Evolutionary conservation across 2,888 invertebrate species (phyloP).

Genomic region (Helobdella robusta): DNA sequence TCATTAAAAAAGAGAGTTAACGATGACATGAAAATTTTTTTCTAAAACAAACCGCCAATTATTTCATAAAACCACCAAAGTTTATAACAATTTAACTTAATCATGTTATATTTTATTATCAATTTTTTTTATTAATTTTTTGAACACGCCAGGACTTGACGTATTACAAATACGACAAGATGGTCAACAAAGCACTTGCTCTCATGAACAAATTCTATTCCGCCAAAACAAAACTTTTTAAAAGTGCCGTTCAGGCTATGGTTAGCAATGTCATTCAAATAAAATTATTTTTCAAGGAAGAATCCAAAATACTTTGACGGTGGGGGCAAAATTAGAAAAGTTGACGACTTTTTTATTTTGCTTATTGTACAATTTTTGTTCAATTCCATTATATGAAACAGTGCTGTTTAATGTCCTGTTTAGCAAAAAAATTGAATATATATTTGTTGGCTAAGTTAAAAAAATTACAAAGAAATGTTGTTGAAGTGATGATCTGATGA

Average conservation of each 20-base stretch:
- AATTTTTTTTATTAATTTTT: neutral
- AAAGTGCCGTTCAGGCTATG: slow-evolving; percentile 39
- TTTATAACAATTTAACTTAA: neutral
- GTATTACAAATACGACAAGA: slow-evolving; percentile 38
- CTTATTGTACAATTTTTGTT: too few relatives aligned
- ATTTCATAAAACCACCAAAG: neutral
- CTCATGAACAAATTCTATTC: slow-evolving; percentile 39
- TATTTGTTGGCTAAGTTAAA: too few relatives aligned
- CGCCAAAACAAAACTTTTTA: slow-evolving; percentile 38
- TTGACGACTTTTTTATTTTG: too few relatives aligned
- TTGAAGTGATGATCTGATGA: too few relatives aligned
- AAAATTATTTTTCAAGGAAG: too few relatives aligned
- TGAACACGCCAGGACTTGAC: slow-evolving; percentile 36
- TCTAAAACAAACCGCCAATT: neutral
- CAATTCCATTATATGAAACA: too few relatives aligned
- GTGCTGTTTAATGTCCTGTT: too few relatives aligned
- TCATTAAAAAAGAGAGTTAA: neutral
- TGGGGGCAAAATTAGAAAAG: too few relatives aligned
- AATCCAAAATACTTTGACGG: too few relatives aligned
- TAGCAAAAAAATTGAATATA: too few relatives aligned
- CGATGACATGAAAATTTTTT: neutral
- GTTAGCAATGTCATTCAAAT: too few relatives aligned
- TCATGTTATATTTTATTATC: neutral
- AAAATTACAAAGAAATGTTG: too few relatives aligned
- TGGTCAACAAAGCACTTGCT: slow-evolving; percentile 38